Evolutionary conservation across 2,888 invertebrate species (phyloP), one percentile per base, ranked within the genome.

Genomic region (Dolichomitus sp.): DNA sequence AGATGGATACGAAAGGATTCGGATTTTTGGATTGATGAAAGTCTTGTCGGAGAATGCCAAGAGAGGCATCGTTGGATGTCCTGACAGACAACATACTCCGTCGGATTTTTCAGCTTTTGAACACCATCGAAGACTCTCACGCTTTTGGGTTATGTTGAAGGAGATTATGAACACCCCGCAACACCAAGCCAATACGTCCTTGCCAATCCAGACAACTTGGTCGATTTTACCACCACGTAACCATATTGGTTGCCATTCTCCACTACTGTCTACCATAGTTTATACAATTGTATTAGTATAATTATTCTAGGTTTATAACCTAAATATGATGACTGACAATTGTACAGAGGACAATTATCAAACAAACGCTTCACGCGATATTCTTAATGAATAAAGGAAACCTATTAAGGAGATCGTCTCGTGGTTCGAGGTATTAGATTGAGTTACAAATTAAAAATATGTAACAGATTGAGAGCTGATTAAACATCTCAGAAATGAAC

Each of bases 31-130:
- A 33, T 94, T 90, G 0, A 94, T 92, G 83, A 94, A 95, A 87
- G 96, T 96, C 9, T 96, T 95, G 90, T 97, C 97, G 0, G 96
- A 96, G 89, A 96, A 96, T 0, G 91, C 92, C 37, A 93, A 86
- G 4, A 93, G 27, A 11, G 76, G 77, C 17, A 81, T 72, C 30
- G 66, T 83, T 5, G 84, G 82, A 68, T 93, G 91, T n/a, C 90
- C 88, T 0, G 92, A 88, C 3, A 93, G 74, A n/a, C 91, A 91
- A 3, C 81, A 87, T 0, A 87, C 90, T 12, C 93, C 93, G 12
- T 91, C 90, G 7, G 88, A 88, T 5, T 79, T 83, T 3, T 84
- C 87, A 0, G 72, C 54, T n/a, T 85, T 85, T n/a, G 83, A 86
- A 68, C 87, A 89, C 86, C 87, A 88, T 17, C 79, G 83, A 14